Percentiles rank a stretch among this genome's conserved stretches.
Conservation (phyloP, 2,888 invertebrate species). For the Leptothorax acervorum region DNA sequence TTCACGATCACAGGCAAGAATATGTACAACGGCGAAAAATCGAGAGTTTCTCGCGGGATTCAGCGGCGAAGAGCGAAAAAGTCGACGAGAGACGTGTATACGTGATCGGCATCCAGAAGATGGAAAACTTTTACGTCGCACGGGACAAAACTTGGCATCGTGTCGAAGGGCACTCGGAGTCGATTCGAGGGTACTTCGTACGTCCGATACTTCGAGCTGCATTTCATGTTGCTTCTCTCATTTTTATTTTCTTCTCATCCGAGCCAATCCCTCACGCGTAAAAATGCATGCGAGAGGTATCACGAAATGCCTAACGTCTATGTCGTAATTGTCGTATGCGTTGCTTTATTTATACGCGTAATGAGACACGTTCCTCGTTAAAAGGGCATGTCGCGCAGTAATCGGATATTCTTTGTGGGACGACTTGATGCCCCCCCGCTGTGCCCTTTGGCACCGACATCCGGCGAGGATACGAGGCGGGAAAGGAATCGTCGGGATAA, state of each 20-base stretch:
- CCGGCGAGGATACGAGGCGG: not conserved
- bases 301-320: not conserved
- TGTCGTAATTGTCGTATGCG: too few relatives aligned
- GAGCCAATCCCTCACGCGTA: not conserved
- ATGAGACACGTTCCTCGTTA: not conserved
- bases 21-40: not conserved
- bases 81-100: not conserved
- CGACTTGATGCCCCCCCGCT: not conserved
- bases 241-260: not conserved
- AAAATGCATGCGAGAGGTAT: not conserved
- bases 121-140: not conserved
- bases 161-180: not conserved
- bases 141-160: not conserved
- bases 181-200: not conserved
- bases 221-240: not conserved
- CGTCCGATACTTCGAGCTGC: not conserved
- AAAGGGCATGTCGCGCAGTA: slow-evolving; percentile 34
- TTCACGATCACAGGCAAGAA: not conserved
- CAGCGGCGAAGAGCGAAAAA: not conserved
- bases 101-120: not conserved
- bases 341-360: slow-evolving; percentile 13
- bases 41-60: slow-evolving; percentile 5
- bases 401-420: slow-evolving; percentile 17
- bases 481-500: not conserved
- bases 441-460: not conserved